Evolutionary conservation across 1,140 invertebrate genomes (phyloP), one percentile per base, ranked within the genome.

Genomic region (Chlorops oryzae): DNA sequence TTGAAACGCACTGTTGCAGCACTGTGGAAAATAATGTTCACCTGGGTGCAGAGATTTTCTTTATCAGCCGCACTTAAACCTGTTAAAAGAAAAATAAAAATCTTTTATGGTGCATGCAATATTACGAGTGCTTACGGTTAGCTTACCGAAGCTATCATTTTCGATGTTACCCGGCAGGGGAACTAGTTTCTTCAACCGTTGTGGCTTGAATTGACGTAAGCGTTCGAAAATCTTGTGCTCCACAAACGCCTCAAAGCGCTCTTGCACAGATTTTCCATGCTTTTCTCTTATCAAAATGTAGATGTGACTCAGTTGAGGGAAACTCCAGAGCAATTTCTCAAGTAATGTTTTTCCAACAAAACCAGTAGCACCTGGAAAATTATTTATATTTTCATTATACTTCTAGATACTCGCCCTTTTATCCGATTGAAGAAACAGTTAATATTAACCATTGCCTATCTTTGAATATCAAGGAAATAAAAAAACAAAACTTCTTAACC

Each of bases 1-100:
- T 91, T 87, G 71, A 93, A 93, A 73, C 67, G 62, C 28, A 96
- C 81, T 17, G 89, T 92, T 0, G 92, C 92, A 1, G 92, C 92
- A 13, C 80, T 85, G 62, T 96, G 90, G 61, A 95, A 89, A 10
- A 95, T 82, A 23, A 93, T 74, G 34, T 81, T 63, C 10, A 89
- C 79, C 43, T 81, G 75, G 5, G 79, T 70, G 10, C 73, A 70
- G 1, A 92, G 63, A 10, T 75, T 63, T 28, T 75, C 54, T 38
- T 74, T 61, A 70, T 88, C 82, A 10, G 66, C 59, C 13, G 75
- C 63, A 37, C 65, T 76, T 13, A 91, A 71, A 18, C 86, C 88
- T 38, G 90, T 1, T 18, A 50, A 24, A 22, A 3, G 44, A 38
- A 27, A 27, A 51, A 34, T 2, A n/a, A n/a, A n/a, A n/a, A n/a